Conservation (phyloP, 2,888 invertebrate genomes). For the Noctua fimbriata region DNA sequence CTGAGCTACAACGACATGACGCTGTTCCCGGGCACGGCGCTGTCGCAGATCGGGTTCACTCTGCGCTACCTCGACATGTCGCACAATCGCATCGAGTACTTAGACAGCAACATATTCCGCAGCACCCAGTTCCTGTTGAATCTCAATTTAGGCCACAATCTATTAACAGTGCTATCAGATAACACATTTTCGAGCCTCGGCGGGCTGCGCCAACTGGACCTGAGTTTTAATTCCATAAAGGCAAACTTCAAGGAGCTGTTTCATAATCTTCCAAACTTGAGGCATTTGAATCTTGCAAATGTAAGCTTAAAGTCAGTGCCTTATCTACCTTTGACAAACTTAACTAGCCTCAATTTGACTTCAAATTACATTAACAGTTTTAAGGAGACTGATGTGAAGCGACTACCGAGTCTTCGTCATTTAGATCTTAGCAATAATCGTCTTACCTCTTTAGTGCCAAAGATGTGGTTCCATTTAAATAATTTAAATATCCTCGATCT, state of each 20-base stretch:
- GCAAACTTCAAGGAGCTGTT: constrained; percentile 97
- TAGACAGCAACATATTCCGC: constrained; percentile 96
- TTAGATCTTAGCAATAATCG: constrained; percentile 95
- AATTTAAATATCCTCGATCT: constrained; percentile 94
- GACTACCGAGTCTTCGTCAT: constrained; percentile 93
- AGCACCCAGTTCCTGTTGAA: constrained; percentile 94
- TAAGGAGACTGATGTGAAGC: constrained; percentile 93
- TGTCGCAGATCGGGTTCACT: constrained; percentile 95
- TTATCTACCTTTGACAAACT: constrained; percentile 93
- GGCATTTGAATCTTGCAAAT: constrained; percentile 94
- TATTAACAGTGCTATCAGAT: constrained; percentile 95
- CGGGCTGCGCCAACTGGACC: constrained; percentile 94
- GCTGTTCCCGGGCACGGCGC: constrained; percentile 94
- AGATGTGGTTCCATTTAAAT: constrained; percentile 93
- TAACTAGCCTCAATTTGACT: constrained; percentile 95
- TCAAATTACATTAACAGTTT: constrained; percentile 93
- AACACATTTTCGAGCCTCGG: constrained; percentile 96
- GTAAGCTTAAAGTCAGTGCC: constrained; percentile 95
- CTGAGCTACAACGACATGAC: constrained; percentile 94
- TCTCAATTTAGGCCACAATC: constrained; percentile 94
- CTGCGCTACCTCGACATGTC: constrained; percentile 94
- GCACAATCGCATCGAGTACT: constrained; percentile 95
- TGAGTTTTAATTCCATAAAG: constrained; percentile 95
- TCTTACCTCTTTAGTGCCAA: constrained; percentile 93
- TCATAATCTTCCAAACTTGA: constrained; percentile 95